Percentiles rank a stretch among this genome's conserved stretches.
Conservation (phyloP, 2,797 vertebrate genomes). For the Pempheris klunzingeri region DNA sequence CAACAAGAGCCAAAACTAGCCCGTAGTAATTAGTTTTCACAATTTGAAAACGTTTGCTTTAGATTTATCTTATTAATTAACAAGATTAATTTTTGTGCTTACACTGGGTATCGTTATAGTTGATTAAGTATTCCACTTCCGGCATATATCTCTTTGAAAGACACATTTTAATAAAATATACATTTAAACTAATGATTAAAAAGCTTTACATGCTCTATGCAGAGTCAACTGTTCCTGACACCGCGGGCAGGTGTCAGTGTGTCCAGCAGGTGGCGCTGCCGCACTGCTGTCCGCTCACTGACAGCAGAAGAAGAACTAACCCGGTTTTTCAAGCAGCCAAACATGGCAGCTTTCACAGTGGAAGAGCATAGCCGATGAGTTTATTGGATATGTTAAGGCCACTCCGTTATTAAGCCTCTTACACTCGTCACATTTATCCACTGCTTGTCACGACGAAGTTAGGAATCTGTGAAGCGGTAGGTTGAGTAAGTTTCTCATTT, state of each 20-base stretch:
- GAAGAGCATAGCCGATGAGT: background rate
- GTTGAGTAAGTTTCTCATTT: conserved; percentile 4
- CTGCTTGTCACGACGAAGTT: background rate
- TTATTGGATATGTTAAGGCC: background rate
- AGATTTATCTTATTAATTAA: too few relatives aligned
- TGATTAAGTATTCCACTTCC: background rate
- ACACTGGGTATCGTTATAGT: too few relatives aligned
- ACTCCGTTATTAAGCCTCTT: background rate
- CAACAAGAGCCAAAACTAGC: background rate
- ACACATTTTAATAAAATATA: background rate
- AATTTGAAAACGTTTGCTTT: background rate
- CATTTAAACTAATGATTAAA: too few relatives aligned
- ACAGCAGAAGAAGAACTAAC: conserved; percentile 34
- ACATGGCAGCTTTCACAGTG: conserved; percentile 45
- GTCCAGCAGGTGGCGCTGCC: conserved; percentile 27
- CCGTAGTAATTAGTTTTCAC: background rate
- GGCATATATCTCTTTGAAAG: background rate
- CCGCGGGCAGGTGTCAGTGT: too few relatives aligned
- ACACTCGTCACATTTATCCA: fast-evolving
- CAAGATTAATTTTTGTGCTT: too few relatives aligned
- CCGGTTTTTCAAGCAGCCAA: conserved; percentile 32
- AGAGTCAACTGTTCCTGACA: too few relatives aligned
- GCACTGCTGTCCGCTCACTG: fast-evolving
- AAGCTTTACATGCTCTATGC: too few relatives aligned
- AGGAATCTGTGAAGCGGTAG: background rate